Percentiles rank a stretch among this genome's conserved stretches.
Conservation (phyloP, 2,797 vertebrate species). For the Clarias pachynema region DNA sequence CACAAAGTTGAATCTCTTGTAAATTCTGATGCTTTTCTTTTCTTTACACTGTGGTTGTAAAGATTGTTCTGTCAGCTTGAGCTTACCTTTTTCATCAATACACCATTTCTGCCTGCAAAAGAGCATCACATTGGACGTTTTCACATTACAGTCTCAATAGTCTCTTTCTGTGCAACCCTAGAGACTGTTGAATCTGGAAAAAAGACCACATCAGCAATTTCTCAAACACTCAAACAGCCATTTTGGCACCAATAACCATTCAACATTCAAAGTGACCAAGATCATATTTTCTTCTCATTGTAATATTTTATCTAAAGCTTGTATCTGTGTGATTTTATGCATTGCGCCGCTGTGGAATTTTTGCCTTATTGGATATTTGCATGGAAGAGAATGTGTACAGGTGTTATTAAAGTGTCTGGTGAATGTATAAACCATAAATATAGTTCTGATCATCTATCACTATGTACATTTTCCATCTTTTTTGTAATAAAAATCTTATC, state of each 20-base stretch:
- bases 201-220: neutral
- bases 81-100: neutral
- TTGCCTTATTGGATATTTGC: neutral
- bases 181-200: neutral
- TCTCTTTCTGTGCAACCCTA: neutral
- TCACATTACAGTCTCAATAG: neutral
- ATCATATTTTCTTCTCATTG: neutral
- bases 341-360: neutral
- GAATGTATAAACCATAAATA: neutral
- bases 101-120: neutral
- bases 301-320: neutral
- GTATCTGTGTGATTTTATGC: neutral
- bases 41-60: neutral
- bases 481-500: neutral
- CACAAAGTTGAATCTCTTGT: neutral
- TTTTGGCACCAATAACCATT: neutral
- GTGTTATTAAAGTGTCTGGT: neutral
- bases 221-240: neutral
- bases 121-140: neutral
- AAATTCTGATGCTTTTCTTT: neutral
- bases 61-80: neutral
- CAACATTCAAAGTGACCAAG: neutral
- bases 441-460: slow-evolving; percentile 18
- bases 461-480: neutral
- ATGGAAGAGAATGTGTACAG: neutral